These are phyloP conservation scores for Chrysina gloriosa DNA, from an alignment of 2,888 invertebrate genomes.

Conservation along the genomic window DNA sequence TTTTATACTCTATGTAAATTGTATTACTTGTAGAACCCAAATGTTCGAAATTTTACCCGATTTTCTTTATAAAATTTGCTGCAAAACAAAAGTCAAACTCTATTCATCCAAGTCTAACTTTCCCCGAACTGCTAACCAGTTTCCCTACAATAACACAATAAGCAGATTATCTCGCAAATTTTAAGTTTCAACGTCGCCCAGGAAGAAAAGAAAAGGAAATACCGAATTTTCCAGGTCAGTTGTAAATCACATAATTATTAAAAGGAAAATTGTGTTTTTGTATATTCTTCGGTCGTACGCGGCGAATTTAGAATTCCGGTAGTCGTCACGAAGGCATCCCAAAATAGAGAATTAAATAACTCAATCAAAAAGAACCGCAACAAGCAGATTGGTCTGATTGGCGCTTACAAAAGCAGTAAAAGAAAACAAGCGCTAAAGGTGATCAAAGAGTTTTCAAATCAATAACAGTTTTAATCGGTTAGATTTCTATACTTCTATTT, in stretches of 20 bases:
- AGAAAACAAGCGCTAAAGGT: background rate
- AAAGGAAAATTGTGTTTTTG: slow-evolving; percentile 13
- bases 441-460: background rate
- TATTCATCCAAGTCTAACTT: background rate
- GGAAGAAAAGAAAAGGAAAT: slow-evolving; percentile 5
- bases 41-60: background rate
- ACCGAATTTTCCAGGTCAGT: slow-evolving; percentile 11
- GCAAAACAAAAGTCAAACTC: background rate
- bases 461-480: no score
- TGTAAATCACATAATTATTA: slow-evolving; percentile 6
- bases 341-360: slow-evolving; percentile 12
- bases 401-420: background rate
- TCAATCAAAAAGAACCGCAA: background rate
- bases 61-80: background rate
- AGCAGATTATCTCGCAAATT: slow-evolving; percentile 13
- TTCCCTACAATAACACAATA: slow-evolving; percentile 7
- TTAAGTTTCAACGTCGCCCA: background rate
- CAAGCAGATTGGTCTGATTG: background rate
- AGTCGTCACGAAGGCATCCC: background rate
- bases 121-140: background rate
- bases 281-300: background rate
- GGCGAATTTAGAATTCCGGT: background rate
- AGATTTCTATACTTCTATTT: no score
- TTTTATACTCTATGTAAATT: background rate
- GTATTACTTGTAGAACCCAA: background rate